Conservation (phyloP, 2,797 vertebrate species). For the Philypnodon macrostomus region DNA sequence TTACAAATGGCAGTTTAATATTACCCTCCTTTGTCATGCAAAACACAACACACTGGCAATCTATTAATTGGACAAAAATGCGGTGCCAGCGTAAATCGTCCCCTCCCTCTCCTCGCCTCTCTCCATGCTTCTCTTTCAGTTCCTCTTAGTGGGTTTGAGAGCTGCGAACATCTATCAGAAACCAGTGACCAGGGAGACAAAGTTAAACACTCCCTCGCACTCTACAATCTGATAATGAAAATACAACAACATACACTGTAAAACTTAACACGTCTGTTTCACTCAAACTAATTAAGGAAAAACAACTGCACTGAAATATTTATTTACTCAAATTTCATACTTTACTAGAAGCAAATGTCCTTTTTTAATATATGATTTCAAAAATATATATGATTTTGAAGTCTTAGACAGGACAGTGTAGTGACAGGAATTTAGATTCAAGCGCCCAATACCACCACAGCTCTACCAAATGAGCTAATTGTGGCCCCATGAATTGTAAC, state of each 20-base stretch:
- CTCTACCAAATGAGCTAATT: too few relatives aligned
- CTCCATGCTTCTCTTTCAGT: conserved; percentile 34
- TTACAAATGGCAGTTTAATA: conserved; percentile 99
- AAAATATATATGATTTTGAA: too few relatives aligned
- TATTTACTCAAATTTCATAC: too few relatives aligned
- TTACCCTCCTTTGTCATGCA: conserved; percentile 99
- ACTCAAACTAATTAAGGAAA: too few relatives aligned
- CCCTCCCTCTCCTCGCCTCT: conserved; percentile 37
- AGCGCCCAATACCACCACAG: too few relatives aligned
- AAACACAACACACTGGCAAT: conserved; percentile 97
- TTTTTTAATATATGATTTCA: too few relatives aligned
- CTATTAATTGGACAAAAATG: conserved; percentile 99
- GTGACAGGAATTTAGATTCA: too few relatives aligned
- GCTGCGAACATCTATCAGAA: conserved; percentile 67
- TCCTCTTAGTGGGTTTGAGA: conserved; percentile 56
- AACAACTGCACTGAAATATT: too few relatives aligned
- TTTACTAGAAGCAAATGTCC: too few relatives aligned
- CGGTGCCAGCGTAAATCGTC: conserved; percentile 93
- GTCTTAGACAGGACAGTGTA: too few relatives aligned
- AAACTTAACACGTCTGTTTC: too few relatives aligned
- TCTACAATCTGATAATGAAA: conserved; percentile 54
- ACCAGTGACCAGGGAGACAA: conserved; percentile 64
- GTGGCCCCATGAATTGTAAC: too few relatives aligned
- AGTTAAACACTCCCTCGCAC: conserved; percentile 58
- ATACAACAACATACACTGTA: conserved; percentile 46